Conservation (phyloP, 2,888 invertebrate genomes). For the Selenia dentaria region DNA sequence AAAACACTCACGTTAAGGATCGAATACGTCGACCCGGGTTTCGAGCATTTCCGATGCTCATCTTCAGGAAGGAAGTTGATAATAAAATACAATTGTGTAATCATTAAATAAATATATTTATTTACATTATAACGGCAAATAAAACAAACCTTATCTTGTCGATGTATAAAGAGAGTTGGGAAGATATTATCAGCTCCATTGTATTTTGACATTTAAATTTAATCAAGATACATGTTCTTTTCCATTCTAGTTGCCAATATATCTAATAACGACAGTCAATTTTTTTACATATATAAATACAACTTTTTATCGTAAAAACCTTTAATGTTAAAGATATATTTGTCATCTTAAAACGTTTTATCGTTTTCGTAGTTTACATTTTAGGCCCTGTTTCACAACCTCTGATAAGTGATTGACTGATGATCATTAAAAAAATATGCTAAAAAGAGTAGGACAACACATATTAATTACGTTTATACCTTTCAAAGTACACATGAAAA, state of each 20-base stretch:
- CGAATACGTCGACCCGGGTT: too few species aligned
- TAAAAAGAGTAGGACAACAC: too few species aligned
- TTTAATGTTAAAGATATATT: constrained; percentile 61
- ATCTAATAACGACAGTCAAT: constrained; percentile 57
- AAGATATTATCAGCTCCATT: constrained; percentile 50
- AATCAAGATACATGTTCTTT: constrained; percentile 47
- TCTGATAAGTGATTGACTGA: constrained; percentile 20
- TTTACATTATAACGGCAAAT: constrained; percentile 77
- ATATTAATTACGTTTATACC: too few species aligned
- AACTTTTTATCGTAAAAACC: constrained; percentile 67
- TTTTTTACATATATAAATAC: constrained; percentile 76
- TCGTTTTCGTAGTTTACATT: constrained; percentile 26
- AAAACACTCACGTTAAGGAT: too few species aligned
- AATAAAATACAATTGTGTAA: constrained; percentile 63
- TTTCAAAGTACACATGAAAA: too few species aligned
- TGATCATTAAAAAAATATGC: too few species aligned
- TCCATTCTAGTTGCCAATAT: too few species aligned
- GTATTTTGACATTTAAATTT: constrained; percentile 45
- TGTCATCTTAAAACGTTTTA: constrained; percentile 31
- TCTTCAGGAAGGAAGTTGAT: too few species aligned
- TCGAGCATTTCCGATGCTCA: too few species aligned
- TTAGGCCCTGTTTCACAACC: constrained; percentile 8
- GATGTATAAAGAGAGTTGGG: constrained; percentile 66
- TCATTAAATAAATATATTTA: constrained; percentile 84
- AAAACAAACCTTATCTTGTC: constrained; percentile 66